Evolutionary conservation across 2,888 invertebrate genomes (phyloP), one percentile per base, ranked within the genome.

Genomic region (Muscina levida): DNA sequence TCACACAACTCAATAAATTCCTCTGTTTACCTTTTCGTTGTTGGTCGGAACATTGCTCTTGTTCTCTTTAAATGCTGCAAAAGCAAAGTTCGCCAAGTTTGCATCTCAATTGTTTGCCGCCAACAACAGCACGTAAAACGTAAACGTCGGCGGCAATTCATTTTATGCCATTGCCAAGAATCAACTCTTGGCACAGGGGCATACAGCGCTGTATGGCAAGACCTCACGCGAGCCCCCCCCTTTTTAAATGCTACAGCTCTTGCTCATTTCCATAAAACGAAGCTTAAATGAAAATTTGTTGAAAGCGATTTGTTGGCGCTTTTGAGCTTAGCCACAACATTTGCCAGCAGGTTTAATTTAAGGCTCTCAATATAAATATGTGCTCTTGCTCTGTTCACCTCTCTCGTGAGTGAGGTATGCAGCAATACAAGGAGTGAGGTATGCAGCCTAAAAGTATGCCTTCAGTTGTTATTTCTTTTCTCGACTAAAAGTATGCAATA

Each of bases 401-500:
- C 22, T n/a, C 24, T 53, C 4, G 1, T 17, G n/a, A n/a, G n/a
- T n/a, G n/a, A n/a, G n/a, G n/a, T n/a, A n/a, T 24, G 1, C 24
- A 44, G 6, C 6, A 22, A 19, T 17, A 17, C 37, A 48, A 44
- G 11, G 24, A 26, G 2, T 3, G 31, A 31, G 3, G 31, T 31
- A 31, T 8, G n/a, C 51, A 56, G 65, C 70, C 78, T 42, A 13
- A 72, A 48, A 6, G 19, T 72, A 48, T 68, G 62, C 77, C 19
- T 26, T 24, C 51, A 66, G 46, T 37, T 59, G 11, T 48, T 31
- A 66, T 56, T 44, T 62, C 67, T 59, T 19, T 71, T 56, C 26
- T 74, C 71, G 77, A 70, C 59, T 74, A 13, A 71, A 71, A 24
- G 71, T 81, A 81, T 81, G 81, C 72, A 67, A 74, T 39, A 19